These are phyloP conservation scores for Trematomus bernacchii DNA, from an alignment of 2,797 vertebrate genomes.

Conservation along the genomic window DNA sequence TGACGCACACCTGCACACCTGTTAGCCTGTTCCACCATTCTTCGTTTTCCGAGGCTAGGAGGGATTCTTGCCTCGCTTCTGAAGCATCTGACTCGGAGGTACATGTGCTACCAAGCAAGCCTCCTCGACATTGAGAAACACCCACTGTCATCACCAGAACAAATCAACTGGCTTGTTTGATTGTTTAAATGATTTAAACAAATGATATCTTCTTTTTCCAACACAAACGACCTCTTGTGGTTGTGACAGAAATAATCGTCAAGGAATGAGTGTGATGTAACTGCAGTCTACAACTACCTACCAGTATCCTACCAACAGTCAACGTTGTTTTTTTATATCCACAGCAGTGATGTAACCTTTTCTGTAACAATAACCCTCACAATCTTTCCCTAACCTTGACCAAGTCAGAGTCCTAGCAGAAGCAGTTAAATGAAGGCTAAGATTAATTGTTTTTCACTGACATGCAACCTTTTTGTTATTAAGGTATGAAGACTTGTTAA, in stretches of 20 bases:
- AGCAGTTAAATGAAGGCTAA: not conserved
- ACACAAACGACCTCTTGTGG: not conserved
- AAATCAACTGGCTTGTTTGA: not conserved
- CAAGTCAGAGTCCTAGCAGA: not conserved
- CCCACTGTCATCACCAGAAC: not conserved
- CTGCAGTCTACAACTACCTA: no score
- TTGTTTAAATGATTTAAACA: not conserved
- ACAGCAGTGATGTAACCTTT: not conserved
- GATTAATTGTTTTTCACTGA: not conserved
- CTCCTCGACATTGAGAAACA: no score
- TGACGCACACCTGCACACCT: no score
- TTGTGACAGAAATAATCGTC: not conserved
- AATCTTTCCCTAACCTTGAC: not conserved
- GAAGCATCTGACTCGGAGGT: no score
- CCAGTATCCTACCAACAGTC: no score
- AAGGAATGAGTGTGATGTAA: no score
- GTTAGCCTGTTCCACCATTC: no score
- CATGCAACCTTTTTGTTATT: not conserved
- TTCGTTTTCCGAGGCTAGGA: no score
- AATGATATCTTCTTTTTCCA: not conserved
- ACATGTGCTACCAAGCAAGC: no score
- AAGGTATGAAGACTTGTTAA: not conserved
- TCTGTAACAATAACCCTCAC: not conserved
- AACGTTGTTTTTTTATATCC: no score
- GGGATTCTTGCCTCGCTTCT: no score